Conservation (phyloP, 2,113 vertebrate genomes). For the Furnarius figulus region DNA sequence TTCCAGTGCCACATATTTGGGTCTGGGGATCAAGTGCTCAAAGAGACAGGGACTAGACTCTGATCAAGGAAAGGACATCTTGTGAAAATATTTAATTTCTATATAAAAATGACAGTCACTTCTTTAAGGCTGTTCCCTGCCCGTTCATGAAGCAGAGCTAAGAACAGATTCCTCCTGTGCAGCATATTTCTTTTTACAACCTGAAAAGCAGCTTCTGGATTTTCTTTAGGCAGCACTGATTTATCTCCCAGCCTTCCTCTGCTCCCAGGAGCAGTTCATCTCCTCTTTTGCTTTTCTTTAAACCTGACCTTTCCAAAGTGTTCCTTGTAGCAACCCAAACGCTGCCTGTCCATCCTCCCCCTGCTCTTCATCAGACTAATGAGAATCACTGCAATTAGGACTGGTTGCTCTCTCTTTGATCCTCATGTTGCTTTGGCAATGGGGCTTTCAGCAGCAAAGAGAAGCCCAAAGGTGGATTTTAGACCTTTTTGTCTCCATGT, state of each 20-base stretch:
- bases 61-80: background rate
- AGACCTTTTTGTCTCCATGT: background rate
- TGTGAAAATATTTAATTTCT: background rate
- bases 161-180: background rate
- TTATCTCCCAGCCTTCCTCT: background rate
- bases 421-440: background rate
- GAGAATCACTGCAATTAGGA: background rate
- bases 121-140: background rate
- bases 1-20: background rate
- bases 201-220: background rate
- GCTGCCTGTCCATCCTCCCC: background rate
- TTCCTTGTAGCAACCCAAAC: background rate
- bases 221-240: background rate
- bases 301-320: background rate
- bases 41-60: background rate
- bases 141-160: background rate
- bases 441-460: background rate
- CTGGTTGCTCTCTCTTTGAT: background rate
- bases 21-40: background rate
- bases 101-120: background rate
- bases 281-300: background rate
- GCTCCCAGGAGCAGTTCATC: background rate
- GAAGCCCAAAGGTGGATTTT: background rate
- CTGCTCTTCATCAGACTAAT: background rate
- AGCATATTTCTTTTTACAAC: background rate